phyloP scores from a whole-genome alignment of 30 jellyfish, hydroid and myxozoan genomes.

The Chironex yamaguchii region DNA sequence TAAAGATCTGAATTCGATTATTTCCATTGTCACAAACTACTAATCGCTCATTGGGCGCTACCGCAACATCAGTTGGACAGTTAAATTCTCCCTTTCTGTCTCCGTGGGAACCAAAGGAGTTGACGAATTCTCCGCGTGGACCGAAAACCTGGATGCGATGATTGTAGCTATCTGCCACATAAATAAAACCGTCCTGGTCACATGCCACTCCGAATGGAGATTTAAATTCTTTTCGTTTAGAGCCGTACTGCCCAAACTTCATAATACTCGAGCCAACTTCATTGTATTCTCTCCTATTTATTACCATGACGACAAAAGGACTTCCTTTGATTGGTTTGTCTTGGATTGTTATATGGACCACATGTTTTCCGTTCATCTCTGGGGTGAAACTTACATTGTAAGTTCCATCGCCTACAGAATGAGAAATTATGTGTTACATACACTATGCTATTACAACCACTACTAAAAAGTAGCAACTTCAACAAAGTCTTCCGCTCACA shows the following conservation, averaged over 20 bases:
- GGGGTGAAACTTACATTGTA: slow-evolving; percentile 88
- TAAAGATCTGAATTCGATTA: slow-evolving; percentile 91
- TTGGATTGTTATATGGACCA: slow-evolving; percentile 74
- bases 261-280: slow-evolving; percentile 95
- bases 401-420: slow-evolving; percentile 89
- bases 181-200: slow-evolving; percentile 94
- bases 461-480: no score
- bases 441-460: background rate
- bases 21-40: slow-evolving; percentile 97
- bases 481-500: no score
- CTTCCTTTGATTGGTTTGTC: slow-evolving; percentile 94
- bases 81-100: slow-evolving; percentile 97
- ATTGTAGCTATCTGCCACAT: slow-evolving; percentile 96
- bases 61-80: slow-evolving; percentile 99
- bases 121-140: slow-evolving; percentile 96
- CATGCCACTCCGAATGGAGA: slow-evolving; percentile 99
- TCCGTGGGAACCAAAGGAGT: slow-evolving; percentile 97
- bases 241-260: slow-evolving; percentile 98
- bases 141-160: slow-evolving; percentile 97
- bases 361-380: slow-evolving; percentile 90
- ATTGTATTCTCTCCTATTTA: slow-evolving; percentile 91
- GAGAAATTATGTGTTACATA: background rate
- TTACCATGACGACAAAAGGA: slow-evolving; percentile 86
- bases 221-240: slow-evolving; percentile 93
- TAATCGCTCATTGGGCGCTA: slow-evolving; percentile 84